These are phyloP conservation scores for Crossaster papposus DNA, from an alignment of 53 echinoderm and acorn worm genomes.

Conservation along the genomic window DNA sequence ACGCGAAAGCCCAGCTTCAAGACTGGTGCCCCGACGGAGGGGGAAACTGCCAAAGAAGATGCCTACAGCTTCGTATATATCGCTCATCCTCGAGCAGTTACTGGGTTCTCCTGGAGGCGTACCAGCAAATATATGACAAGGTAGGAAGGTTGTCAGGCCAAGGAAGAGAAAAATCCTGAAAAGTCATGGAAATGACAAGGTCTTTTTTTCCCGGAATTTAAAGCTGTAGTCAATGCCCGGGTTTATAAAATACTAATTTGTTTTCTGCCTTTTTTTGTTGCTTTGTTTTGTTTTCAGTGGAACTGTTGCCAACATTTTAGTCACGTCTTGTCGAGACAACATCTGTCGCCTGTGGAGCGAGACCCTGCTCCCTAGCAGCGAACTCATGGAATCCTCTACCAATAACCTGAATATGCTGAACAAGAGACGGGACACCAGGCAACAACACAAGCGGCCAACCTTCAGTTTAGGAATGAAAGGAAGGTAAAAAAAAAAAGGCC, in stretches of 20 bases:
- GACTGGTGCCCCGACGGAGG: conserved; percentile 20
- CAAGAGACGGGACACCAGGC: conserved; percentile 48
- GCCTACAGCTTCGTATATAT: conserved; percentile 96
- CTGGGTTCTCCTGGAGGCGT: conserved; percentile 96
- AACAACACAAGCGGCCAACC: conserved; percentile 66
- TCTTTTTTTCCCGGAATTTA: too few relatives aligned
- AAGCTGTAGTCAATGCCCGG: too few relatives aligned
- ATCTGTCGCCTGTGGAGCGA: conserved; percentile 98
- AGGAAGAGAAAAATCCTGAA: neutral
- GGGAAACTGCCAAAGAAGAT: conserved; percentile 64
- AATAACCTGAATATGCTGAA: conserved; percentile 61
- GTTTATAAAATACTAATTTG: neutral
- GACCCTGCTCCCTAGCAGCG: conserved; percentile 83
- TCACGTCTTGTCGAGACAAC: conserved; percentile 97
- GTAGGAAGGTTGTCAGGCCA: conserved; percentile 55
- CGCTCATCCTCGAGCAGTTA: conserved; percentile 94
- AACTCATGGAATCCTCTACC: conserved; percentile 68
- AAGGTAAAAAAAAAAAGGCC: conserved; percentile 47
- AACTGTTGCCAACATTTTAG: conserved; percentile 87
- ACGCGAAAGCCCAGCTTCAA: conserved; percentile 72
- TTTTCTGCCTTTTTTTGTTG: neutral
- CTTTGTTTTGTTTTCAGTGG: conserved; percentile 77
- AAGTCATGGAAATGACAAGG: neutral
- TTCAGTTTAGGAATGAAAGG: conserved; percentile 78
- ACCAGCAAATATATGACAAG: conserved; percentile 98